Conservation (phyloP, 2,113 vertebrate species). For the Onychostruthus taczanowskii region DNA sequence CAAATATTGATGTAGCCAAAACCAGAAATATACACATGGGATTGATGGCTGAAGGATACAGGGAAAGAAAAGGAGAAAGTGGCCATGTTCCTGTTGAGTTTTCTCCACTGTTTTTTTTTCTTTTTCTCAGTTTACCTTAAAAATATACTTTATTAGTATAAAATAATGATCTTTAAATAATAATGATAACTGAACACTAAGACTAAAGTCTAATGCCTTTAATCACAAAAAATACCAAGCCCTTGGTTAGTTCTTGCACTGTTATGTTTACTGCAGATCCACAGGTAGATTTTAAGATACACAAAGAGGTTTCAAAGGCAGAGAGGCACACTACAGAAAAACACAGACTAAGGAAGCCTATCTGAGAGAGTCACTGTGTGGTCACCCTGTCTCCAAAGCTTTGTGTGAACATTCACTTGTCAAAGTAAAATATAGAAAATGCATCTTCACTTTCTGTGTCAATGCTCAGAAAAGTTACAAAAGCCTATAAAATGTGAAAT, state of each 20-base stretch:
- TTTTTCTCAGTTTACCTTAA: not conserved
- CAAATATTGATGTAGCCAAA: not conserved
- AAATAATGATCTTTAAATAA: not conserved
- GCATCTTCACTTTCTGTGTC: not conserved
- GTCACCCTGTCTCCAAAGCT: not conserved
- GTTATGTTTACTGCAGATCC: not conserved
- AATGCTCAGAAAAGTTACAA: not conserved
- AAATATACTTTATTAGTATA: not conserved
- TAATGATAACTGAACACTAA: not conserved
- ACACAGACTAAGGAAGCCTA: not conserved
- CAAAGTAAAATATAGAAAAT: not conserved
- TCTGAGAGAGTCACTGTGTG: not conserved
- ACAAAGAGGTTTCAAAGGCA: not conserved
- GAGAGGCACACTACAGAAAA: not conserved
- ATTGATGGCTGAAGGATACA: not conserved
- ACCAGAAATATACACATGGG: not conserved
- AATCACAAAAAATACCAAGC: not conserved
- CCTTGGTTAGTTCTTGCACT: not conserved
- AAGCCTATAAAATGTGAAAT: not conserved
- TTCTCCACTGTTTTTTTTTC: not conserved
- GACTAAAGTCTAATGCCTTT: not conserved
- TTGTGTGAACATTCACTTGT: not conserved
- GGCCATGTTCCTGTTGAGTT: not conserved
- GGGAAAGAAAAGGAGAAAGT: not conserved
- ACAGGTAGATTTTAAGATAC: not conserved